A percentile compares a stretch with the other conserved stretches of the same genome.
Conservation (phyloP, 1,140 invertebrate genomes). For the Hypsibius dujardini region DNA sequence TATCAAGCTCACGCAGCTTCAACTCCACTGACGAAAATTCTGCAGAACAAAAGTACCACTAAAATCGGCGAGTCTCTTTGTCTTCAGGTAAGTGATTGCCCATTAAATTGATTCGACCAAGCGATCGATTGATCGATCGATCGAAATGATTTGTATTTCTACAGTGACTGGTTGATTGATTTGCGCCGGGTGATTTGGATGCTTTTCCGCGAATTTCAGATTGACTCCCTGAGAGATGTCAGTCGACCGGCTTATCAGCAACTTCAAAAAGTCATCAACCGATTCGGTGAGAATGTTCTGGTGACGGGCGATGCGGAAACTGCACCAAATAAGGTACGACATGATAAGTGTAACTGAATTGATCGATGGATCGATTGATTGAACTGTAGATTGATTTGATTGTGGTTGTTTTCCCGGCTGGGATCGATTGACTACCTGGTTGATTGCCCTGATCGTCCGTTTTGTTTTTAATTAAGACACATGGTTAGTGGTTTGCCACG, state of each 20-base stretch:
- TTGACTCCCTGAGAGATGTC: not conserved
- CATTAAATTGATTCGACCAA: too few species aligned
- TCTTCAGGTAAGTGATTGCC: too few species aligned
- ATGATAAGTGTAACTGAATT: too few species aligned
- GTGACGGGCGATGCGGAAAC: not conserved
- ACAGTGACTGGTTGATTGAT: too few species aligned
- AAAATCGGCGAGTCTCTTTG: too few species aligned
- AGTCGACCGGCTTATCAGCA: conserved; percentile 15
- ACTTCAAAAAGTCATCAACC: conserved; percentile 15
- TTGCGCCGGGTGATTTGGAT: not conserved
- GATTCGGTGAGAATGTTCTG: conserved; percentile 1
- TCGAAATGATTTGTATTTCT: too few species aligned
- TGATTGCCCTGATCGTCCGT: too few species aligned
- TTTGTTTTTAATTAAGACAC: too few species aligned
- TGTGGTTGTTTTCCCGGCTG: not conserved
- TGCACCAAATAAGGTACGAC: not conserved
- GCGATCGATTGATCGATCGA: too few species aligned
- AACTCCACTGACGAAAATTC: not conserved
- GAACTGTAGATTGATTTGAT: too few species aligned
- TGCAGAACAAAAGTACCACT: not conserved
- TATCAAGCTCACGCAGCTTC: not conserved
- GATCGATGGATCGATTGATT: too few species aligned
- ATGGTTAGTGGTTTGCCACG: too few species aligned
- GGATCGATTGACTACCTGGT: not conserved
- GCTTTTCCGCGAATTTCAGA: not conserved